Evolutionary conservation across 2,797 vertebrate species (phyloP).

Genomic region (Leucoraja ocellata): DNA sequence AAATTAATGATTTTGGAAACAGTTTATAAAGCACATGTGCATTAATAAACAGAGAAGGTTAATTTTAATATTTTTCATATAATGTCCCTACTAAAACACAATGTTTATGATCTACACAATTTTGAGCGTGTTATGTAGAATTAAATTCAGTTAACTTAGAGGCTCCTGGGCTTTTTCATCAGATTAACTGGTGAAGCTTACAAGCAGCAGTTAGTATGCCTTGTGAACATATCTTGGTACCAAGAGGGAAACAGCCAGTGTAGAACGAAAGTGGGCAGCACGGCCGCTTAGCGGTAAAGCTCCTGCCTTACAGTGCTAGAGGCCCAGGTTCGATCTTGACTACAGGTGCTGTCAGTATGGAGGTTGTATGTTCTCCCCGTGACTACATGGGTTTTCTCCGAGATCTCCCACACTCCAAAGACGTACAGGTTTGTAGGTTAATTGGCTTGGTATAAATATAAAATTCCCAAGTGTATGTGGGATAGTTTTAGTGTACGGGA

Average conservation of each 20-base stretch:
- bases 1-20: neutral
- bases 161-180: neutral
- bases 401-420: too few species aligned
- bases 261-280: neutral
- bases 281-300: too few species aligned
- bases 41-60: neutral
- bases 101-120: neutral
- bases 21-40: neutral
- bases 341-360: too few species aligned
- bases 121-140: neutral
- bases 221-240: neutral
- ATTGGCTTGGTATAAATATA: too few species aligned
- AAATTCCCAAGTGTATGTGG: too few species aligned
- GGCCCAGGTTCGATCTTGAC: too few species aligned
- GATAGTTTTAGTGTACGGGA: too few species aligned
- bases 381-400: too few species aligned
- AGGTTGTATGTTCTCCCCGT: too few species aligned
- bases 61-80: neutral
- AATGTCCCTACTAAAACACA: neutral
- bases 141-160: neutral
- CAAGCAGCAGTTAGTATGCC: neutral
- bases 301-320: too few species aligned
- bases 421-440: too few species aligned
- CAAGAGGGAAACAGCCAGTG: neutral
- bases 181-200: neutral